Percentiles rank a stretch among this genome's conserved stretches.
These are phyloP conservation scores for Epinephelus cyanopodus DNA, from an alignment of 2,113 vertebrate genomes.

Conservation along the genomic window DNA sequence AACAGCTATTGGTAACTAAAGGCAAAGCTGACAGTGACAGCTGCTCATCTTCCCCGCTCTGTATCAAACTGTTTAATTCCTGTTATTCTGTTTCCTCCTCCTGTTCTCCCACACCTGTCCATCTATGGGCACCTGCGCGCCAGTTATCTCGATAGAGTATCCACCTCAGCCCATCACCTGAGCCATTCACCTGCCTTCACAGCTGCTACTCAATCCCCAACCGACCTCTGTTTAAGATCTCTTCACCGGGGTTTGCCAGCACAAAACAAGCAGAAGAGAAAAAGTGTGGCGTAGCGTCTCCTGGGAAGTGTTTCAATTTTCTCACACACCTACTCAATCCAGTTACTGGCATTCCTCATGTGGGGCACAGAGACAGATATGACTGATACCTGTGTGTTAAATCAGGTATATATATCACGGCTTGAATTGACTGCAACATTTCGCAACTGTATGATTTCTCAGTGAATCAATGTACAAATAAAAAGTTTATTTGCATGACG, in stretches of 20 bases:
- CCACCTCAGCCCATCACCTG: slow-evolving; percentile 22
- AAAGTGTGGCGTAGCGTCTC: slow-evolving; percentile 1
- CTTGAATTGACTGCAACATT: background rate
- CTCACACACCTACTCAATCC: slow-evolving; percentile 34
- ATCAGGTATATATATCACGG: background rate
- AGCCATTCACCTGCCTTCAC: slow-evolving; percentile 34
- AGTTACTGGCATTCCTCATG: background rate
- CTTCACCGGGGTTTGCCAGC: slow-evolving; percentile 6
- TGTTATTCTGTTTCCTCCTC: background rate
- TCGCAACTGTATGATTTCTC: background rate
- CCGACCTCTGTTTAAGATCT: slow-evolving; percentile 6
- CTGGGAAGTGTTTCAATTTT: slow-evolving; percentile 26
- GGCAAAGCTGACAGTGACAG: slow-evolving; percentile 1
- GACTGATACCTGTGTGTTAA: background rate
- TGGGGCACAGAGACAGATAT: slow-evolving; percentile 5
- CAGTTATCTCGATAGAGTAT: background rate
- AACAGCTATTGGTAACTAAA: background rate
- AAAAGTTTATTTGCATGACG: background rate
- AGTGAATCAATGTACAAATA: background rate
- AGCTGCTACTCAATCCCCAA: slow-evolving; percentile 28
- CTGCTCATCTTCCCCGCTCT: background rate
- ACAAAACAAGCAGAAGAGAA: slow-evolving; percentile 12
- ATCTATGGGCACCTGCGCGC: too few species aligned
- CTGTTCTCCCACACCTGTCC: slow-evolving; percentile 5
- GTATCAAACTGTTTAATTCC: slow-evolving; percentile 5